A percentile compares a stretch with the other conserved stretches of the same genome.
Evolutionary conservation across 1,140 invertebrate species (phyloP).

Genomic region (Zaprionus camerounensis): DNA sequence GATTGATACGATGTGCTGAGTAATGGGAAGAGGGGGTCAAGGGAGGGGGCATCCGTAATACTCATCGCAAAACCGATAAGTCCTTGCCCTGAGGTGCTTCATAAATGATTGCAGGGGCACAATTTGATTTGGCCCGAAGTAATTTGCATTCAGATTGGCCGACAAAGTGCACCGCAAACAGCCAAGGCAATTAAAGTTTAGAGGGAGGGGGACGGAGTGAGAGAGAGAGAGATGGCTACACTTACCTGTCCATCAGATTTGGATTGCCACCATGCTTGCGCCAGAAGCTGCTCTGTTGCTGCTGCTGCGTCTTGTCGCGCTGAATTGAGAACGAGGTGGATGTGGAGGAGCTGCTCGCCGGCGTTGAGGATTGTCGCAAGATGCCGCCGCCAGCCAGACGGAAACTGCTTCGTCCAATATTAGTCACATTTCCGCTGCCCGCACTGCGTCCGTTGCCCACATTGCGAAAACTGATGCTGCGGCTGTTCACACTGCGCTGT

Average conservation of each 20-base stretch:
- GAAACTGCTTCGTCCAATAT: slow-evolving; percentile 61
- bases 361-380: slow-evolving; percentile 69
- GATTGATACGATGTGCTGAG: neutral
- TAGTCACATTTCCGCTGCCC: slow-evolving; percentile 16
- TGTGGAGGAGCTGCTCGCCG: slow-evolving; percentile 41
- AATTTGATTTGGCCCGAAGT: slow-evolving; percentile 38
- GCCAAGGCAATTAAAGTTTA: slow-evolving; percentile 49
- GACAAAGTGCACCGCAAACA: slow-evolving; percentile 23
- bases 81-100: neutral
- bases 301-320: slow-evolving; percentile 40
- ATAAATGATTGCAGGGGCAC: neutral
- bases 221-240: neutral
- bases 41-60: neutral
- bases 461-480: slow-evolving; percentile 63
- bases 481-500: slow-evolving; percentile 41
- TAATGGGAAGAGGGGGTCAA: neutral
- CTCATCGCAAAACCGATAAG: slow-evolving; percentile 3
- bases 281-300: slow-evolving; percentile 66
- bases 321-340: slow-evolving; percentile 27
- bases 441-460: slow-evolving; percentile 45
- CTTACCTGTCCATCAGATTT: slow-evolving; percentile 80
- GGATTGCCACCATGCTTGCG: slow-evolving; percentile 76
- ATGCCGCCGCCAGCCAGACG: slow-evolving; percentile 66
- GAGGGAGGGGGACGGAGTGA: neutral
- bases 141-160: slow-evolving; percentile 25